Evolutionary conservation across 1,140 invertebrate species (phyloP), one percentile per base, ranked within the genome.

Genomic region (Drosophila murphyi): DNA sequence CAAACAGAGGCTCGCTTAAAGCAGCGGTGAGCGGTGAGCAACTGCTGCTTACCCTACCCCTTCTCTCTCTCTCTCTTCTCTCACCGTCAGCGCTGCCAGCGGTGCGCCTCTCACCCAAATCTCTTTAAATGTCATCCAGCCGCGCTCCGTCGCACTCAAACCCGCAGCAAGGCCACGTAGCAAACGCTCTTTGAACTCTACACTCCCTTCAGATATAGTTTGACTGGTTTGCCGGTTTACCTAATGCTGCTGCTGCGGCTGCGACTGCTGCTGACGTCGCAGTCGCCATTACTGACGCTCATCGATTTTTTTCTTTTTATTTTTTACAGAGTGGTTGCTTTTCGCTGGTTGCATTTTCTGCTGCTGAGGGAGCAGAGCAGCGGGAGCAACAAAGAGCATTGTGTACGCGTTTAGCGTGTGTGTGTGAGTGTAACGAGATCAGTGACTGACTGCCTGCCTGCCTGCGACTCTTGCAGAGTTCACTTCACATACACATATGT

Each of bases 371-470:
- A 83, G 80, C 83, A 68, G 80, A 70, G 77, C 69, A 83, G 80
- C 83, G 71, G 80, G 83, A 88, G 83, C 80, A 80, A 77, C 83
- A 69, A 83, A 88, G 83, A 88, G 83, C 80, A 87, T 50, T 82
- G 72, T 76, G 71, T 82, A 81, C 83, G 86, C 60, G 59, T 78
- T 86, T 70, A 41, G 39, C 80, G 60, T 73, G 68, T 69, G 39
- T 90, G 78, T 89, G 81, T 90, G 85, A 89, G 85, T 89, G 80
- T 89, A 80, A 81, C 86, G 85, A 89, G 85, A 89, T 89, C 85
- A 85, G 72, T 89, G 68, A 77, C 79, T 32, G 57, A 82, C 59
- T 64, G 82, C 64, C 72, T 68, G 43, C 52, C 57, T 56, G 62
- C 32, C 71, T 73, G 59, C 68, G 77, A 83, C 85, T 87, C 83